These are phyloP conservation scores for Augochlora pura DNA, from an alignment of 1,140 invertebrate species.

Conservation along the genomic window DNA sequence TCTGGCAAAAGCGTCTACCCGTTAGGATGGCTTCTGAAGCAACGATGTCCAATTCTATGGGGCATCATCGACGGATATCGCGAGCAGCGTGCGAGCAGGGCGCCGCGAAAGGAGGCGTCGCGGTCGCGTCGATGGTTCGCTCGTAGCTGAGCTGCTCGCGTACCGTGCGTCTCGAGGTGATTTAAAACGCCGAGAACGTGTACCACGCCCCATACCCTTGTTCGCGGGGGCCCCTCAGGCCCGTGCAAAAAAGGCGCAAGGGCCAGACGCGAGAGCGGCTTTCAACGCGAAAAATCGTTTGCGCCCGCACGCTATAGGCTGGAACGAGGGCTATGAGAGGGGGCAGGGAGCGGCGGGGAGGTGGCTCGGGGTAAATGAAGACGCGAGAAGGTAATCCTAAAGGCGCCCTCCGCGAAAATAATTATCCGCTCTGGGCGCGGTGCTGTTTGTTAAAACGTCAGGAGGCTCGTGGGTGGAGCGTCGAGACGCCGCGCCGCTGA, in stretches of 20 bases:
- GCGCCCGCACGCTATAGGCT: neutral
- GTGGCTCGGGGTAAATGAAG: neutral
- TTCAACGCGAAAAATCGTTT: conserved; percentile 6
- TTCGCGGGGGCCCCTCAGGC: neutral
- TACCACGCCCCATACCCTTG: neutral
- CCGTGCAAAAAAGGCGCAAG: neutral
- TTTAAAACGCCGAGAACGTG: neutral
- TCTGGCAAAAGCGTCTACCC: no score
- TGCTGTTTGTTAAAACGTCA: conserved; percentile 4
- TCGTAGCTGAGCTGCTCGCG: neutral
- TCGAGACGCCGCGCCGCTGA: neutral
- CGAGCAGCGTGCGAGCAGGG: no score
- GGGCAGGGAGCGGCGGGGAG: neutral
- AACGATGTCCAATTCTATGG: neutral
- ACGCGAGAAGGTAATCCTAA: conserved; percentile 3
- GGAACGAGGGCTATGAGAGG: neutral
- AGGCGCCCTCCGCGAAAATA: conserved; percentile 5
- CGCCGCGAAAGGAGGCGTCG: neutral
- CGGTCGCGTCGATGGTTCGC: neutral
- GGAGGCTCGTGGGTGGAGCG: conserved; percentile 1
- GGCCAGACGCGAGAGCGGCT: neutral
- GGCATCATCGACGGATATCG: conserved; percentile 3
- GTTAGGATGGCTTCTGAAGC: no score
- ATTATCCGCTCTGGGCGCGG: conserved; percentile 5
- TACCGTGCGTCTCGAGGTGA: neutral